Evolutionary conservation across 30 jellyfish, hydroid and myxozoan species (phyloP).

Genomic region (Sanderia malayensis): DNA sequence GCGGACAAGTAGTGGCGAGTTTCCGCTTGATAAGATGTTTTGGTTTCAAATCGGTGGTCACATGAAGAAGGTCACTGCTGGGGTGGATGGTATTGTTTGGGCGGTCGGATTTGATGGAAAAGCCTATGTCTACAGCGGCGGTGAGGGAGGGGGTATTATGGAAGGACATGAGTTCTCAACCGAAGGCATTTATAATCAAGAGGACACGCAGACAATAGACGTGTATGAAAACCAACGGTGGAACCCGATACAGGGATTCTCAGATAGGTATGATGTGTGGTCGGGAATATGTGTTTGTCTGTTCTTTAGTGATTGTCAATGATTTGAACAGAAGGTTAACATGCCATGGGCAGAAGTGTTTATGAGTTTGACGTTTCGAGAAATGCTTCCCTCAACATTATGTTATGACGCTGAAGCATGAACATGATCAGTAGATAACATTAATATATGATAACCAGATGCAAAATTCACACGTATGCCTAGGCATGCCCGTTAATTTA

Average conservation of each 20-base stretch:
- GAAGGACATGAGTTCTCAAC: conserved; percentile 29
- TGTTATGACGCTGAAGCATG: too few relatives aligned
- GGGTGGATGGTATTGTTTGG: conserved; percentile 79
- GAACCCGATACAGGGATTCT: conserved; percentile 91
- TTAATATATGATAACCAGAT: too few relatives aligned
- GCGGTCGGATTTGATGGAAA: conserved; percentile 88
- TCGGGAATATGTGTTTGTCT: too few relatives aligned
- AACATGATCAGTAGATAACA: too few relatives aligned
- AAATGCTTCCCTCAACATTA: too few relatives aligned
- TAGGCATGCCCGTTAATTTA: too few relatives aligned
- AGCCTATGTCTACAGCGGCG: conserved; percentile 72
- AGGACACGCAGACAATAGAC: conserved; percentile 30
- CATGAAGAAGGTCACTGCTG: conserved; percentile 69
- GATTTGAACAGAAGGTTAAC: too few relatives aligned
- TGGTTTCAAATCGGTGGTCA: conserved; percentile 88
- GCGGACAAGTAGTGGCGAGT: conserved; percentile 17
- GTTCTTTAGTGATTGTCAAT: too few relatives aligned
- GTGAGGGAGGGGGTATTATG: conserved; percentile 70
- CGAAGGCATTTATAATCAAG: conserved; percentile 42
- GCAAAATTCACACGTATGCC: too few relatives aligned
- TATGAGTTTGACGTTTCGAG: too few relatives aligned
- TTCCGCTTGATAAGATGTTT: conserved; percentile 49
- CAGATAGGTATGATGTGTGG: conserved; percentile 88
- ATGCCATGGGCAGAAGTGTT: too few relatives aligned
- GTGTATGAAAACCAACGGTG: conserved; percentile 90